Percentiles rank a stretch among this genome's conserved stretches.
These are phyloP conservation scores for Leptinotarsa juncta DNA, from an alignment of 2,888 invertebrate genomes.

Conservation along the genomic window DNA sequence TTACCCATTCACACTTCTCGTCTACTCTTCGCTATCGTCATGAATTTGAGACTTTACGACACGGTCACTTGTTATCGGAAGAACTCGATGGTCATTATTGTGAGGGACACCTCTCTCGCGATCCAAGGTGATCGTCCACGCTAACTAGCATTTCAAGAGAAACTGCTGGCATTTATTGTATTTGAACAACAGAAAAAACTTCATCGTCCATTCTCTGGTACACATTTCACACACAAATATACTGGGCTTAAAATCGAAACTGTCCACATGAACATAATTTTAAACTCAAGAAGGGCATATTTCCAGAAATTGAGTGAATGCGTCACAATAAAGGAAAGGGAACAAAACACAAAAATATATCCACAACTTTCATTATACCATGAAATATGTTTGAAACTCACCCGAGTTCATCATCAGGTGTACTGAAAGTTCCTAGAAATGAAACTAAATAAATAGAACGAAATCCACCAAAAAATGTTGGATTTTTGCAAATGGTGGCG, in stretches of 20 bases:
- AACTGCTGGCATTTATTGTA: constrained; percentile 35
- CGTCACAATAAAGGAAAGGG: too few relatives aligned
- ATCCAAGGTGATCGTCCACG: constrained; percentile 20
- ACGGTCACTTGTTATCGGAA: neutral
- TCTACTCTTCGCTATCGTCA: neutral
- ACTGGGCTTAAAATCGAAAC: too few relatives aligned
- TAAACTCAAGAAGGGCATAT: neutral
- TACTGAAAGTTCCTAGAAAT: too few relatives aligned
- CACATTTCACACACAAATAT: constrained; percentile 19
- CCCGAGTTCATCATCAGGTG: too few relatives aligned
- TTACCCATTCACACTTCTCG: too few relatives aligned
- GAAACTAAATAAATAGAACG: too few relatives aligned
- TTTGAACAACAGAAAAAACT: constrained; percentile 8
- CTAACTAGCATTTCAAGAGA: constrained; percentile 37
- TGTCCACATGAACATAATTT: neutral
- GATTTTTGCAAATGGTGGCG: too few relatives aligned
- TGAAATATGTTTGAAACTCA: too few relatives aligned
- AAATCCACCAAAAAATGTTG: too few relatives aligned
- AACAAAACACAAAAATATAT: too few relatives aligned
- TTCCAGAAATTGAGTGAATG: too few relatives aligned
- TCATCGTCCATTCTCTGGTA: constrained; percentile 21
- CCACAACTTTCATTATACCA: too few relatives aligned
- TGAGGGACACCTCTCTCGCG: neutral
- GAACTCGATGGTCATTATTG: neutral
- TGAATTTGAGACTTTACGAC: neutral